phyloP scores from a whole-genome alignment of 2,888 invertebrate species.

The Pegoplata infirma region DNA sequence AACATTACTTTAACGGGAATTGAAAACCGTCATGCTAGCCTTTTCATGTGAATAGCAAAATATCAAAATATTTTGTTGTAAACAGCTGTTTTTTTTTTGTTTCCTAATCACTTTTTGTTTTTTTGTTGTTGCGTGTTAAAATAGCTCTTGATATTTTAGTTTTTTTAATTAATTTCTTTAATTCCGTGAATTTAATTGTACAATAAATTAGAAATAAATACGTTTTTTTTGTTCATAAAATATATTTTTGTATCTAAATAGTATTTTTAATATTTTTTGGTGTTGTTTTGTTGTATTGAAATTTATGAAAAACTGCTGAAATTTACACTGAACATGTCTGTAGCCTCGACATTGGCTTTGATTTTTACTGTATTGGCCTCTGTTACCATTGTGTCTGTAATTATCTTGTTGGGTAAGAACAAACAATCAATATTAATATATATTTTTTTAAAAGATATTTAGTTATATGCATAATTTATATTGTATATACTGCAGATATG shows the following conservation, averaged over 20 bases:
- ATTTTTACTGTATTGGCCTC: constrained; percentile 80
- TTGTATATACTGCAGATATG: too few relatives aligned
- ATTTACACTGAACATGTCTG: constrained; percentile 67
- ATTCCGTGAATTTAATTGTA: constrained; percentile 25
- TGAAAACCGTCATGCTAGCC: not conserved
- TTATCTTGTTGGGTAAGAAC: constrained; percentile 82
- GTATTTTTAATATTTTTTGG: not conserved
- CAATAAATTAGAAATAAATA: not conserved
- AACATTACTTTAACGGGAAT: too few relatives aligned
- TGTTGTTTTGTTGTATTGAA: too few relatives aligned
- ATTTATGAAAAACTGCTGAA: too few relatives aligned
- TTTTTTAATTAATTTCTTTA: constrained; percentile 39
- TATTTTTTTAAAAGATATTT: too few relatives aligned
- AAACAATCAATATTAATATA: not conserved
- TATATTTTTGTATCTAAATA: too few relatives aligned
- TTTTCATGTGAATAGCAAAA: constrained; percentile 5
- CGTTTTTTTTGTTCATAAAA: not conserved
- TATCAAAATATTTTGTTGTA: not conserved
- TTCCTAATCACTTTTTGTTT: constrained; percentile 19
- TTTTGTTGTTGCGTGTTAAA: constrained; percentile 39
- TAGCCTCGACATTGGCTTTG: constrained; percentile 71
- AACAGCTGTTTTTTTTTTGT: constrained; percentile 29
- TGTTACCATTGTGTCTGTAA: constrained; percentile 80
- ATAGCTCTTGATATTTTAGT: constrained; percentile 9
- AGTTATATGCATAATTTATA: too few relatives aligned